Evolutionary conservation across 2,797 vertebrate species (phyloP).

Genomic region (Apodemus agrarius): DNA sequence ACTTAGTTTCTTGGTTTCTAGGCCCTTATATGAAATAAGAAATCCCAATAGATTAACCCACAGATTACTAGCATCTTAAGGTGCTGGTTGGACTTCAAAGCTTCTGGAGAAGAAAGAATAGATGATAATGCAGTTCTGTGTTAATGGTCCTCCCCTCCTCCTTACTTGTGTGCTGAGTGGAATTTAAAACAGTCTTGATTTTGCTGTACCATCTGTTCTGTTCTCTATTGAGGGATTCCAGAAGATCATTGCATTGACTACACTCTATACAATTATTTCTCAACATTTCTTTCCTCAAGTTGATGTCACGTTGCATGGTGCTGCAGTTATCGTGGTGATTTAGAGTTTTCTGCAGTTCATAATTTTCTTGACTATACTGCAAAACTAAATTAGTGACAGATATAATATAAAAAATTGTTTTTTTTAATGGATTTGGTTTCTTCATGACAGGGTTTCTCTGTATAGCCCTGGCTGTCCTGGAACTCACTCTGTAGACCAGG

Average conservation of each 20-base stretch:
- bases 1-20: background rate
- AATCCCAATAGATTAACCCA: background rate
- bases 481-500: too few species aligned
- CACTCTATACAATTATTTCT: background rate
- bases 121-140: background rate
- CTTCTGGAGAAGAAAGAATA: background rate
- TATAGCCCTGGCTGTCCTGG: too few species aligned
- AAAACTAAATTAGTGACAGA: background rate
- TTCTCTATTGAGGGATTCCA: accelerated
- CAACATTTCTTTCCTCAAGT: background rate
- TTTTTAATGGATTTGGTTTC: too few species aligned
- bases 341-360: background rate
- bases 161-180: background rate
- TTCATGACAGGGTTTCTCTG: too few species aligned
- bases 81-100: background rate
- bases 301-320: background rate
- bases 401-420: background rate
- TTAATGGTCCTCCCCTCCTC: background rate
- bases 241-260: background rate
- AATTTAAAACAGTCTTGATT: background rate
- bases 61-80: background rate
- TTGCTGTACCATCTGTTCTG: background rate
- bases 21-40: background rate
- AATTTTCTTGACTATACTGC: background rate
- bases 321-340: background rate